Evolutionary conservation across 2,113 vertebrate species (phyloP).

Genomic region (Clarias gariepinus): DNA sequence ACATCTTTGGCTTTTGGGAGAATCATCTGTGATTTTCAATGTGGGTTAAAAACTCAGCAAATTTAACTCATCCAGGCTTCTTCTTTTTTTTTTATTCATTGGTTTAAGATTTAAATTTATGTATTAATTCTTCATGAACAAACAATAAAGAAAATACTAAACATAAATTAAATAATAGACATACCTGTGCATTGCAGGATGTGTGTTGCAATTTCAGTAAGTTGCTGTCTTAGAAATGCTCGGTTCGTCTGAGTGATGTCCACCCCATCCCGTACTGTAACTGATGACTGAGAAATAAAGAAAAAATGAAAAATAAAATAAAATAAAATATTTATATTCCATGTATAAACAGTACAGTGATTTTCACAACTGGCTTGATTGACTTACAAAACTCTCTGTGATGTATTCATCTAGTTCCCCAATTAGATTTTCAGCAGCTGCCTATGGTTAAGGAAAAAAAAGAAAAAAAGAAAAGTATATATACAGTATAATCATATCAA

Average conservation of each 20-base stretch:
- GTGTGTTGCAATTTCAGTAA: constrained; percentile 83
- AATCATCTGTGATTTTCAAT: background rate
- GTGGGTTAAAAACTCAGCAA: no score
- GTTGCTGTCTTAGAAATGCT: constrained; percentile 85
- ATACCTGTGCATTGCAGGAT: constrained; percentile 85
- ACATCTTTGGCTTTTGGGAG: background rate
- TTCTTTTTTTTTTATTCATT: background rate
- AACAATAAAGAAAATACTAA: background rate
- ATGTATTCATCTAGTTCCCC: constrained; percentile 86
- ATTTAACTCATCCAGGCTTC: background rate
- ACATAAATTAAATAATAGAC: background rate
- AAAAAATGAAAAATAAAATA: background rate
- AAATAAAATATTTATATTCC: background rate
- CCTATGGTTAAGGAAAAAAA: constrained; percentile 61
- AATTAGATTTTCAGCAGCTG: constrained; percentile 78
- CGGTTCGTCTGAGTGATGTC: constrained; percentile 86
- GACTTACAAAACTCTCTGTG: constrained; percentile 87
- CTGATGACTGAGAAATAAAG: constrained; percentile 73
- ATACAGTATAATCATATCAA: background rate
- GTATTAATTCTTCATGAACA: no score
- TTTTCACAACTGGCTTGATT: background rate
- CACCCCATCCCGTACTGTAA: constrained; percentile 82
- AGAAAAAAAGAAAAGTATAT: background rate
- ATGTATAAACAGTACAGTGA: background rate
- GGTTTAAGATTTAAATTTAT: background rate